Conservation (phyloP, 1,140 invertebrate genomes). For the Lanistes nyassanus region DNA sequence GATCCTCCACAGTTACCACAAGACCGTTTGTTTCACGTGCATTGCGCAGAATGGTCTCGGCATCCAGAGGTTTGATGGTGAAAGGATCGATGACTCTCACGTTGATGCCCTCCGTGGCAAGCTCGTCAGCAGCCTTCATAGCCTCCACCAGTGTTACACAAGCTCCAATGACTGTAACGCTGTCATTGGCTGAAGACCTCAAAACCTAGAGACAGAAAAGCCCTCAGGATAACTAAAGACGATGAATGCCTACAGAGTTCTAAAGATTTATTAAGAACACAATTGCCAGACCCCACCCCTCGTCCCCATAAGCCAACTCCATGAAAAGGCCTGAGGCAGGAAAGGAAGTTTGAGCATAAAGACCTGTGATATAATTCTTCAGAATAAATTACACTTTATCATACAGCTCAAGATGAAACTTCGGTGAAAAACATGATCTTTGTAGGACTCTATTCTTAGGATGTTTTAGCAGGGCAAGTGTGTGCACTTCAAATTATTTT, state of each 20-base stretch:
- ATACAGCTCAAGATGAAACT: no score
- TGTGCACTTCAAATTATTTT: no score
- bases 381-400: no score
- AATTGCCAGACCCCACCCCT: no score
- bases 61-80: slow-evolving; percentile 95
- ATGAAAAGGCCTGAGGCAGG: no score
- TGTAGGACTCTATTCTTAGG: no score
- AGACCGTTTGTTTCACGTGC: slow-evolving; percentile 83
- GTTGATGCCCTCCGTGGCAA: slow-evolving; percentile 75
- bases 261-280: no score
- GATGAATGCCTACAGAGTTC: not conserved
- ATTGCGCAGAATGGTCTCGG: slow-evolving; percentile 78
- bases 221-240: not conserved
- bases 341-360: no score
- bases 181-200: slow-evolving; percentile 77
- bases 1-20: slow-evolving; percentile 95
- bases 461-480: no score
- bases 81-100: slow-evolving; percentile 91
- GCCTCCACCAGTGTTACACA: slow-evolving; percentile 95
- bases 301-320: no score
- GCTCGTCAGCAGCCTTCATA: slow-evolving; percentile 82
- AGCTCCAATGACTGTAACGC: slow-evolving; percentile 87
- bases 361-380: no score
- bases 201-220: slow-evolving; percentile 72
- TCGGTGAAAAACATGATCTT: no score